A percentile compares a stretch with the other conserved stretches of the same genome.
phyloP scores from a whole-genome alignment of 1,140 invertebrate species.

The Cyclargus thomasi region DNA sequence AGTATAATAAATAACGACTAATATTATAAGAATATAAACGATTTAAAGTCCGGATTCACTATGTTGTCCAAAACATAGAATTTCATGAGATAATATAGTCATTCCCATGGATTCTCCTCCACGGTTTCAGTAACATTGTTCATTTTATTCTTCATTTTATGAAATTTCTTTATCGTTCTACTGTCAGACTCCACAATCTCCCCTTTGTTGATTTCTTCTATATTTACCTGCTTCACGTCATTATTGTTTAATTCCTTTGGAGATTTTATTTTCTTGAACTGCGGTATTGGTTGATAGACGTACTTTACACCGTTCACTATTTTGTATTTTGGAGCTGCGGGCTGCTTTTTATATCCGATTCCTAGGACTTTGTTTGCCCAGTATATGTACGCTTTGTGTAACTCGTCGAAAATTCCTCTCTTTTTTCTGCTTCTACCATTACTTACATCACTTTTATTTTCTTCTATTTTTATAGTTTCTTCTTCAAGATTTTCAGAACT shows the following conservation, averaged over 20 bases:
- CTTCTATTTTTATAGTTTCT: not conserved
- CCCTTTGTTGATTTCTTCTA: slow-evolving; percentile 59
- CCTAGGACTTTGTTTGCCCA: slow-evolving; percentile 47
- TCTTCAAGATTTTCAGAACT: not conserved
- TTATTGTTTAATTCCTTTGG: slow-evolving; percentile 38
- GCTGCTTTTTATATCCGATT: slow-evolving; percentile 31
- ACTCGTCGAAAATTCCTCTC: slow-evolving; percentile 45
- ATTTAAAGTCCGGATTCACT: slow-evolving; percentile 52
- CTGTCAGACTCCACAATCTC: slow-evolving; percentile 49
- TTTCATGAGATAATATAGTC: slow-evolving; percentile 69
- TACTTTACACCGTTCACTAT: slow-evolving; percentile 53
- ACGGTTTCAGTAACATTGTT: slow-evolving; percentile 49
- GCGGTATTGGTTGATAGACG: slow-evolving; percentile 42
- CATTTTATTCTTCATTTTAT: slow-evolving; percentile 51
- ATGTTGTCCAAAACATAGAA: slow-evolving; percentile 62
- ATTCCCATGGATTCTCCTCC: slow-evolving; percentile 67
- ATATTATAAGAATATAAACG: slow-evolving; percentile 47
- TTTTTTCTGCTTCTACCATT: slow-evolving; percentile 38
- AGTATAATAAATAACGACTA: slow-evolving; percentile 13
- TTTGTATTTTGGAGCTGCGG: slow-evolving; percentile 43
- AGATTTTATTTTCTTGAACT: slow-evolving; percentile 35
- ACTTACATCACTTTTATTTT: not conserved
- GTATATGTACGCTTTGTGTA: slow-evolving; percentile 51
- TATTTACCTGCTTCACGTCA: slow-evolving; percentile 44
- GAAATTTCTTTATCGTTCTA: slow-evolving; percentile 45